Base-by-base conservation (phyloP, 2,113 vertebrate genomes). In the Emydura subglobosa region DNA sequence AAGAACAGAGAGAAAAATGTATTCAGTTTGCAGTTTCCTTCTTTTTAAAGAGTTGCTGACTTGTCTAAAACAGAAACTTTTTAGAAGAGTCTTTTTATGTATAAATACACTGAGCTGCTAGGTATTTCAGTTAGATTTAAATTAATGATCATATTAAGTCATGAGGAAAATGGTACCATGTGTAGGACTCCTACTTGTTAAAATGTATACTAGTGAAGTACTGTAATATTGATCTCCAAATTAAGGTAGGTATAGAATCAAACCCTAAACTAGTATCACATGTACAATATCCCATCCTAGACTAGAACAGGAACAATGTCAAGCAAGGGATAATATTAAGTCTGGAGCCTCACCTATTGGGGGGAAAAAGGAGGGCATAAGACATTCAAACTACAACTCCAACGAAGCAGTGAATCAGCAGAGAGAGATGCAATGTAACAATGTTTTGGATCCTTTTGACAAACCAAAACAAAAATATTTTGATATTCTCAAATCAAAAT, bases 331-430 rank as follows among this genome's bases (percentile, higher is more conserved):
- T 68, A 54, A 42, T 10, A 76, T 39, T 0, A 1, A 2, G 0
- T 39, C 83, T 17, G 17, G 53, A 87, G 10, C 47, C 6, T 86
- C 81, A 79, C n/a, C 44, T 16, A 68, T 83, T 12, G 10, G 79
- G 84, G 3, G 47, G 47, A 47, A 3, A 12, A 44, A 82, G 42
- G 53, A 25, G 25, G 39, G 74, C 5, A 74, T 0, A 1, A 29
- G 2, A 34, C 17, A 79, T 34, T 2, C 5, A 39, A 22, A 50
- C 91, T 83, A 65, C 1, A 1, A 14, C 21, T 91, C 4, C n/a
- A 29, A n/a, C 4, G 8, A 5, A 79, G 6, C 0, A 74, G 78
- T 19, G 9, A 2, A 19, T 47, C 61, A 88, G 0, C 2, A 10
- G 34, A 27, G 4, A 2, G 25, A 14, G 65, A 76, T 54, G 57